Percentiles rank a stretch among this genome's conserved stretches.
Conservation (phyloP, 2,113 vertebrate species). For the Leucopsar rothschildi region DNA sequence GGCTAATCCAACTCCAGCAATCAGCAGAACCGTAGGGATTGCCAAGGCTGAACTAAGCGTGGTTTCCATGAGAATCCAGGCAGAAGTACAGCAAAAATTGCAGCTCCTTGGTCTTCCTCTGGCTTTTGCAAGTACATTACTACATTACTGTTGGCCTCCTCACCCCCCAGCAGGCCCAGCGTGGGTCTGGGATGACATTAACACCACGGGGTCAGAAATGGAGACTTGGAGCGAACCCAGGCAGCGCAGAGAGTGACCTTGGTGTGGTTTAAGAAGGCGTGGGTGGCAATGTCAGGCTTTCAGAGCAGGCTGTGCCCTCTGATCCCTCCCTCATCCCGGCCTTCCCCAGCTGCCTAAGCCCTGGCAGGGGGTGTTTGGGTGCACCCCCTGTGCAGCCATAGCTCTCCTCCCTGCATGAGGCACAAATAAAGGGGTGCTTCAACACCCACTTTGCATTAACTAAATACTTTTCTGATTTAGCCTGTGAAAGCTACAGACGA, state of each 20-base stretch:
- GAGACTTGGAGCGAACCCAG: not conserved
- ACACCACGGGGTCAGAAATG: not conserved
- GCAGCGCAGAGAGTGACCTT: not conserved
- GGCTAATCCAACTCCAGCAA: not conserved
- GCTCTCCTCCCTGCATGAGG: not conserved
- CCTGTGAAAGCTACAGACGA: not conserved
- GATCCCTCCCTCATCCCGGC: not conserved
- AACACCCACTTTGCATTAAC: not conserved
- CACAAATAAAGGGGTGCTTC: not conserved
- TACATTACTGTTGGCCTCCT: not conserved
- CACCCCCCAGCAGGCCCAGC: accelerated
- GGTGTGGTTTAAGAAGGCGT: not conserved
- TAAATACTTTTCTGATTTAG: not conserved
- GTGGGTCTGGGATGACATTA: not conserved
- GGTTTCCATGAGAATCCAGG: not conserved
- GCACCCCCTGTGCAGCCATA: accelerated
- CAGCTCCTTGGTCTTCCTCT: not conserved
- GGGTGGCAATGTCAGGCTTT: not conserved
- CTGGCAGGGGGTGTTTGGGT: not conserved
- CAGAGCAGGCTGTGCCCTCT: not conserved
- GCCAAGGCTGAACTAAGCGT: not conserved
- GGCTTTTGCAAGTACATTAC: not conserved
- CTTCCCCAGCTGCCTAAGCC: not conserved
- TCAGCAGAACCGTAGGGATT: not conserved
- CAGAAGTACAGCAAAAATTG: not conserved